Percentiles rank a stretch among this genome's conserved stretches.
Evolutionary conservation across 2,888 invertebrate species (phyloP).

Genomic region (Trachelus stipa): DNA sequence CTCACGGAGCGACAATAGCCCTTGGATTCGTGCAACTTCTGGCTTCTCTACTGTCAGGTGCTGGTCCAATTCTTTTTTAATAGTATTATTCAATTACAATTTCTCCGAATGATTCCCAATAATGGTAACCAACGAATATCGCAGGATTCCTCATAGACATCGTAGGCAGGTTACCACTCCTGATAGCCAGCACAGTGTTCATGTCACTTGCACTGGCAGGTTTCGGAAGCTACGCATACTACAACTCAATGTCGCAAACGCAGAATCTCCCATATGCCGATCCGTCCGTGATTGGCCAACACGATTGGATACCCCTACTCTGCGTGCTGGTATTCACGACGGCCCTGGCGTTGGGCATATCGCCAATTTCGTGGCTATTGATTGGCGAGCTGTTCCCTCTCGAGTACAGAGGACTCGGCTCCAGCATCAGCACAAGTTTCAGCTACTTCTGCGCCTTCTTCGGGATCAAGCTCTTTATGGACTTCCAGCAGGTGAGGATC

Average conservation of each 20-base stretch:
- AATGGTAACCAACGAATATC: neutral
- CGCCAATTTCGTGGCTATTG: constrained; percentile 88
- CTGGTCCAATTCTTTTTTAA: neutral
- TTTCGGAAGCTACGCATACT: constrained; percentile 87
- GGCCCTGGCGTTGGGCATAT: constrained; percentile 88
- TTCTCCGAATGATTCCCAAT: neutral
- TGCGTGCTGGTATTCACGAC: constrained; percentile 87
- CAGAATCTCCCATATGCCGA: constrained; percentile 51
- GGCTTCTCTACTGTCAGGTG: constrained; percentile 83
- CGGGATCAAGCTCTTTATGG: constrained; percentile 87
- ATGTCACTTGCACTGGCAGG: constrained; percentile 89
- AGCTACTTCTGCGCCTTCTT: constrained; percentile 89
- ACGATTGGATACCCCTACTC: constrained; percentile 86
- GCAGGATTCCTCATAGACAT: constrained; percentile 80
- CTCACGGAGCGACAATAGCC: constrained; percentile 86
- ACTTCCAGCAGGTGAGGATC: constrained; percentile 73
- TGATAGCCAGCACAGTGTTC: constrained; percentile 85
- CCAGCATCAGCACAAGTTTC: constrained; percentile 86
- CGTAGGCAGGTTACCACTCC: constrained; percentile 84
- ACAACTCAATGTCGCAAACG: constrained; percentile 69
- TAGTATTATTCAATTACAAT: neutral
- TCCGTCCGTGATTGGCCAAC: constrained; percentile 68
- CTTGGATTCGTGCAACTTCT: constrained; percentile 87
- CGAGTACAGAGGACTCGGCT: constrained; percentile 87
- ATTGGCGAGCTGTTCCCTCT: constrained; percentile 87